Conservation (phyloP, 2,797 vertebrate species). For the Malacoraja senta region DNA sequence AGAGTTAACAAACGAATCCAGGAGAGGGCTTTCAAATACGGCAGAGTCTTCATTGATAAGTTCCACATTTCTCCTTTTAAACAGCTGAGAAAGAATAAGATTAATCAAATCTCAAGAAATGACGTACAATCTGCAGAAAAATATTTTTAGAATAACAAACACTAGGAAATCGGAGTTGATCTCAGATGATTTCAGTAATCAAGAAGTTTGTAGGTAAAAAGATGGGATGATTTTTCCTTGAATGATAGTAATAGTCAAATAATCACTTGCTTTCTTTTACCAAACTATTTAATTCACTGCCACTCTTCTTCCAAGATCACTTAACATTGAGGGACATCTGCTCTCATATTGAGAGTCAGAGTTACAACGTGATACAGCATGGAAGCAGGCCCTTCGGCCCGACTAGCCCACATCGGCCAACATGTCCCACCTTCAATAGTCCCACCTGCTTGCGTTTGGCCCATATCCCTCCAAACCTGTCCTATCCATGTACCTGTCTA, state of each 20-base stretch:
- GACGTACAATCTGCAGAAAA: neutral
- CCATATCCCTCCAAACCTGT: too few species aligned
- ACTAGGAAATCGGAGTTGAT: neutral
- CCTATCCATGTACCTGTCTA: too few species aligned
- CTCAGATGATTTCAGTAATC: neutral
- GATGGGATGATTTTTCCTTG: neutral
- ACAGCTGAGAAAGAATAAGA: conserved; percentile 65
- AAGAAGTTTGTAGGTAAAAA: neutral
- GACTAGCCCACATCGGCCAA: too few species aligned
- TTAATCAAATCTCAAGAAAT: neutral
- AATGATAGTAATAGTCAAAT: neutral
- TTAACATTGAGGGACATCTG: too few species aligned
- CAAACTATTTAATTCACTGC: too few species aligned
- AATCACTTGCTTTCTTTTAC: too few species aligned
- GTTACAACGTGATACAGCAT: too few species aligned
- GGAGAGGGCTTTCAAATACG: conserved; percentile 82
- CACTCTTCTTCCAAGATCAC: too few species aligned
- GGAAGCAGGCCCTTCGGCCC: too few species aligned
- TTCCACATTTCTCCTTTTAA: conserved; percentile 95
- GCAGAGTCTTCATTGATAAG: conserved; percentile 80
- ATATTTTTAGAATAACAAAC: neutral
- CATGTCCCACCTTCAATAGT: too few species aligned
- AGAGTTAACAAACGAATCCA: conserved; percentile 79
- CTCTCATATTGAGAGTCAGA: too few species aligned
- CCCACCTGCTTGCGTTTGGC: too few species aligned